These are phyloP conservation scores for Drosophila sp. DNA, from an alignment of 1,140 invertebrate genomes.

Conservation along the genomic window DNA sequence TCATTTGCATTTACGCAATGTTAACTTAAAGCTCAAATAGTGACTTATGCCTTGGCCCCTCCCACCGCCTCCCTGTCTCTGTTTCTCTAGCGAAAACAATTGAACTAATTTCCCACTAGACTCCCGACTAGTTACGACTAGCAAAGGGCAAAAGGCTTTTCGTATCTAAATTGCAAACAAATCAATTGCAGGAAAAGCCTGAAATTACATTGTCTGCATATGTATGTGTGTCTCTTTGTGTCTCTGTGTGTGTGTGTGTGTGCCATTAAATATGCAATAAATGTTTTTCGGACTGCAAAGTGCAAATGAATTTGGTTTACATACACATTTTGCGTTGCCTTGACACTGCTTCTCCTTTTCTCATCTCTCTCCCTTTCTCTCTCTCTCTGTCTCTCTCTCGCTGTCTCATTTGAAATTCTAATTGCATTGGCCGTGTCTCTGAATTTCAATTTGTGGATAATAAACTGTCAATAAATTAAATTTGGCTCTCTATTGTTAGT, in stretches of 20 bases:
- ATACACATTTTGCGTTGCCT: slow-evolving; percentile 47
- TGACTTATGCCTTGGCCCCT: slow-evolving; percentile 4
- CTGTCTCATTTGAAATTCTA: slow-evolving; percentile 74
- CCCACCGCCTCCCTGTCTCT: background rate
- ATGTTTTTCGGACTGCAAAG: slow-evolving; percentile 54
- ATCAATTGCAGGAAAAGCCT: slow-evolving; percentile 51
- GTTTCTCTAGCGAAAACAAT: slow-evolving; percentile 40
- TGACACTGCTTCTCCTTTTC: slow-evolving; percentile 44
- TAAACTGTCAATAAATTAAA: slow-evolving; percentile 32
- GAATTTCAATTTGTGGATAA: slow-evolving; percentile 17
- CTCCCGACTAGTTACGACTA: slow-evolving; percentile 15
- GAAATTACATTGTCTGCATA: slow-evolving; percentile 55
- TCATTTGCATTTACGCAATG: no score
- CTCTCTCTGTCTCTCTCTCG: background rate
- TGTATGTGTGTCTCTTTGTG: background rate
- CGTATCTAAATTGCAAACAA: slow-evolving; percentile 62
- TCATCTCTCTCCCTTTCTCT: background rate
- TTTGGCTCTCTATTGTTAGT: slow-evolving; percentile 16
- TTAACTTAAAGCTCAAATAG: background rate
- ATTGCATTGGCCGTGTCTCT: slow-evolving; percentile 55
- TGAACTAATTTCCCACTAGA: slow-evolving; percentile 59
- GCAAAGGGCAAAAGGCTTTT: slow-evolving; percentile 18
- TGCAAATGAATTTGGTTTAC: slow-evolving; percentile 43
- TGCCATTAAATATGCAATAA: slow-evolving; percentile 79
- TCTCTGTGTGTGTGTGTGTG: background rate